Evolutionary conservation across 2,113 vertebrate genomes (phyloP), one percentile per base, ranked within the genome.

Genomic region (Catharus bicknelli): DNA sequence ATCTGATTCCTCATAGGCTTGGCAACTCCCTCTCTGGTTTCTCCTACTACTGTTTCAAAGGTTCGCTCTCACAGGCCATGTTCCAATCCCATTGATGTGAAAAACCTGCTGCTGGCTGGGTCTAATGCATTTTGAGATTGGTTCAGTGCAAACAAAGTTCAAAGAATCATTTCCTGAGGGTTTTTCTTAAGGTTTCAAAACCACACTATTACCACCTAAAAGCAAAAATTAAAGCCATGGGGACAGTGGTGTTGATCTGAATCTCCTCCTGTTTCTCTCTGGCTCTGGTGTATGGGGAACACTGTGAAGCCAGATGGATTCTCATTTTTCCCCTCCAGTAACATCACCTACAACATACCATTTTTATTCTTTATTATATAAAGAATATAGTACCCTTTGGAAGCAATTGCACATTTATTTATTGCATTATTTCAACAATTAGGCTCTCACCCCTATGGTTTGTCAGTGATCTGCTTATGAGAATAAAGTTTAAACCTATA

Each of bases 401-500:
- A 72, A 79, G n/a, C 19, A 75, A 29, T 67, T 90, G 16, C 1
- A 50, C 17, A 9, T 5, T 0, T 50, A 48, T 19, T 45, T 90
- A 51, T 72, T 79, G 23, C 30, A 43, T 79, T 40, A 32, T 50
- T 42, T 86, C 22, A 69, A 6, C 32, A 62, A 42, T 2, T 45
- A 47, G 70, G 11, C 51, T 67, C 22, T 90, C 14, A 29, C 29
- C 90, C 23, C 27, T 32, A 17, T 23, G 20, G 10, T 79, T 68
- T 88, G 40, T 67, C 62, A 58, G 32, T 54, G 58, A 72, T n/a
- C 36, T 88, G 29, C 50, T 72, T 72, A 36, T 53, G 36, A 76
- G 50, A 86, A 64, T 83, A 40, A 92, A 59, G 17, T 55, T 88
- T 51, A 83, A 86, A 79, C n/a, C 40, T 70, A 15, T 34, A 22